Evolutionary conservation across 2,888 invertebrate genomes (phyloP).

Genomic region (Drosophila rellima): DNA sequence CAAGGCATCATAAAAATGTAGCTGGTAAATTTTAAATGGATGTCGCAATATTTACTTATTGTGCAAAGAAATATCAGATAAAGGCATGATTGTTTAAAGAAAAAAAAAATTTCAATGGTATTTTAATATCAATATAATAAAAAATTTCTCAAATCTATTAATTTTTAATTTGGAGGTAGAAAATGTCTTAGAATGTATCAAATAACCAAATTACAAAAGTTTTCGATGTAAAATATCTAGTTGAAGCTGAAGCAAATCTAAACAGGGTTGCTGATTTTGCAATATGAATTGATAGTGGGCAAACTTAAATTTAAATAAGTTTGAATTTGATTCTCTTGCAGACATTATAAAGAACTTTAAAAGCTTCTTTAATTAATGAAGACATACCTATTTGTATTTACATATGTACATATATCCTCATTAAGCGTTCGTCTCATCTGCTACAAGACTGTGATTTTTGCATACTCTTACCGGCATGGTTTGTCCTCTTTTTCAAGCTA

Average conservation of each 20-base stretch:
- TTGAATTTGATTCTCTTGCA: background rate
- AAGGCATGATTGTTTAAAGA: background rate
- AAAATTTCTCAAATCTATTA: too few species aligned
- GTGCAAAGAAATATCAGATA: background rate
- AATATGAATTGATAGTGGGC: background rate
- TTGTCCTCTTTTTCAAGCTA: slow-evolving; percentile 38
- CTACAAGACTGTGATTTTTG: background rate
- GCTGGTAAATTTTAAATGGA: slow-evolving; percentile 12
- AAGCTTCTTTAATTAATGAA: background rate
- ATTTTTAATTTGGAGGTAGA: too few species aligned
- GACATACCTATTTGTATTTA: too few species aligned
- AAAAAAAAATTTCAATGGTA: background rate
- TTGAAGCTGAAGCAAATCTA: background rate
- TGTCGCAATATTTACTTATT: slow-evolving; percentile 19
- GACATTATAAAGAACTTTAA: slow-evolving; percentile 5
- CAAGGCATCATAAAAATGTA: slow-evolving; percentile 20
- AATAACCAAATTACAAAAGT: too few species aligned
- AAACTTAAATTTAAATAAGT: background rate
- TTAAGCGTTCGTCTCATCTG: slow-evolving; percentile 23
- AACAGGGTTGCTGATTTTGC: background rate
- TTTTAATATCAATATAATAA: too few species aligned
- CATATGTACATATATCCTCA: background rate
- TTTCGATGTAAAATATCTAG: background rate
- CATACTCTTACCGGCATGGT: background rate
- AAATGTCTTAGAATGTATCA: too few species aligned